Percentiles rank a stretch among this genome's conserved stretches.
Conservation (phyloP, 2,888 invertebrate species). For the Thyatira batis region DNA sequence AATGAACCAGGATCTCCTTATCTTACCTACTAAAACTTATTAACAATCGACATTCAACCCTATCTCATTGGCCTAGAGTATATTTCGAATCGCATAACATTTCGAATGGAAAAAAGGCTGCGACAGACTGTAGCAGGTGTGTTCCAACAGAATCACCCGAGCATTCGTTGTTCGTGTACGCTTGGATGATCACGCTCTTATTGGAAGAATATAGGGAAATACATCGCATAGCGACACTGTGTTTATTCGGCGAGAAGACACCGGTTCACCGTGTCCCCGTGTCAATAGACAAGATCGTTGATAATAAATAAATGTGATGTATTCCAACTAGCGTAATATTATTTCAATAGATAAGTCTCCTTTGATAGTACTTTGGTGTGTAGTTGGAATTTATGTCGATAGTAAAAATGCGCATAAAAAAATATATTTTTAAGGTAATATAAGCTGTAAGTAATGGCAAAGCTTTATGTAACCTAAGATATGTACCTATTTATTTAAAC, state of each 20-base stretch:
- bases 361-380: no score
- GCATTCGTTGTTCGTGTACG: slow-evolving; percentile 16
- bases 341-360: no score
- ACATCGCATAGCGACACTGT: slow-evolving; percentile 7
- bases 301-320: slow-evolving; percentile 1
- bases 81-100: not conserved
- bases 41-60: not conserved
- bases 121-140: slow-evolving; percentile 22
- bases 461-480: no score
- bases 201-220: slow-evolving; percentile 19
- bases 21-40: not conserved
- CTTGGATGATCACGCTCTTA: slow-evolving; percentile 19
- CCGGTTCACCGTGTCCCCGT: not conserved
- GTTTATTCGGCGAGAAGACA: slow-evolving; percentile 1
- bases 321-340: no score
- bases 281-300: not conserved
- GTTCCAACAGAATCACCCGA: slow-evolving; percentile 16
- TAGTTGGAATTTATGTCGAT: no score
- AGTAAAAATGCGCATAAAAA: no score
- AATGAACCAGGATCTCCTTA: not conserved
- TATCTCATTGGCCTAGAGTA: not conserved
- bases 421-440: no score
- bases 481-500: no score
- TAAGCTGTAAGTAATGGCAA: no score
- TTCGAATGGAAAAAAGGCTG: slow-evolving; percentile 1